These are phyloP conservation scores for Leptinotarsa haldemani DNA, from an alignment of 2,888 invertebrate species.

Conservation along the genomic window DNA sequence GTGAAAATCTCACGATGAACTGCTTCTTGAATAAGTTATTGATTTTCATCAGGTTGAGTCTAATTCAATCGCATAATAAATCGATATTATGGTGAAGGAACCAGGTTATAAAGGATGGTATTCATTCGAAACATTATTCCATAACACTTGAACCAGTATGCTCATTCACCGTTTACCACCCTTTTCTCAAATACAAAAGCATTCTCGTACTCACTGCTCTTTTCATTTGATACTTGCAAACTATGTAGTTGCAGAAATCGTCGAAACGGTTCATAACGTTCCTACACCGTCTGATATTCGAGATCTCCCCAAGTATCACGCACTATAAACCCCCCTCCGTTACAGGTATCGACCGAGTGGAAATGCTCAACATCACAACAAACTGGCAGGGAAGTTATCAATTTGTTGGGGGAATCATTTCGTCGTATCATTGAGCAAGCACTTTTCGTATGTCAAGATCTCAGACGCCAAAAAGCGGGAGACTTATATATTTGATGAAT, in stretches of 20 bases:
- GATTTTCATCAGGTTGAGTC: too few species aligned
- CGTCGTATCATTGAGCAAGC: slow-evolving; percentile 23
- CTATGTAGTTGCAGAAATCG: neutral
- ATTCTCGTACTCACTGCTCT: too few species aligned
- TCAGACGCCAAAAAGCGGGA: slow-evolving; percentile 7
- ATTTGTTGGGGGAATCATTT: slow-evolving; percentile 20
- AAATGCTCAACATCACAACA: slow-evolving; percentile 9
- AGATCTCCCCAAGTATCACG: slow-evolving; percentile 18
- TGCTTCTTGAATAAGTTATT: too few species aligned
- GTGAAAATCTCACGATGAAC: too few species aligned
- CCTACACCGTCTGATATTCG: slow-evolving; percentile 10
- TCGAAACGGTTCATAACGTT: neutral
- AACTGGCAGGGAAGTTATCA: slow-evolving; percentile 22
- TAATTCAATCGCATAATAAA: too few species aligned
- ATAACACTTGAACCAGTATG: too few species aligned
- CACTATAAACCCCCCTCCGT: slow-evolving; percentile 10
- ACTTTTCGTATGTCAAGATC: slow-evolving; percentile 11
- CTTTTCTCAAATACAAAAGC: too few species aligned
- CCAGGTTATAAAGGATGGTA: neutral
- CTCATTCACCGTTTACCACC: too few species aligned
- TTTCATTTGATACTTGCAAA: too few species aligned
- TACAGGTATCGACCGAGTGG: slow-evolving; percentile 23
- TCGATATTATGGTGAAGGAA: neutral
- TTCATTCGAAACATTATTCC: too few species aligned
- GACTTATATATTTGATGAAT: slow-evolving; percentile 2